Base-by-base conservation (phyloP, 64 coral and sea anemone genomes). In the Exaiptasia diaphana region DNA sequence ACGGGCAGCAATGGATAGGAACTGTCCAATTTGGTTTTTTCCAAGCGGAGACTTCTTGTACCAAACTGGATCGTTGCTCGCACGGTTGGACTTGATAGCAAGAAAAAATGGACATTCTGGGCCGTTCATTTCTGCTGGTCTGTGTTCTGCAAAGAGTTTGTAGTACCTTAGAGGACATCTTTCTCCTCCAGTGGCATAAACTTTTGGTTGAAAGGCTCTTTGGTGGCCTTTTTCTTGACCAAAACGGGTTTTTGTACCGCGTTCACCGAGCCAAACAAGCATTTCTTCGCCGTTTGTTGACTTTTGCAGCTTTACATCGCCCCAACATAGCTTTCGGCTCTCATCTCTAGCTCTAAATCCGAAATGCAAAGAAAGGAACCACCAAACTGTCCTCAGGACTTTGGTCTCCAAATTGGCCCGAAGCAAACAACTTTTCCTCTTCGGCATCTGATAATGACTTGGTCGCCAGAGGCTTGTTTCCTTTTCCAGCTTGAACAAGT, bases 41-140 rank as follows among this genome's bases (percentile, higher is more conserved):
- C 67, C 81, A 24, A 74, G 71, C n/a, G 40, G 82, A 7, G 70
- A 75, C 30, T 62, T 59, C 26, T 49, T 85, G 69, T 85, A 85
- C 82, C 70, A 85, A 41, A 46, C 49, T 67, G 62, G 62, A 54
- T 67, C 62, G 27, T 38, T 67, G 27, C 1, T 38, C 28, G 27
- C 35, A 1, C 62, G 53, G 15, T 55, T 79, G 30, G 58, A 54
- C 18, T 79, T 79, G 7, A 79, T 40, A 14, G 55, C 75, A 7
- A 58, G 50, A 26, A 67, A 71, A 55, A 71, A 85, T 40, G 82
- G 69, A 15, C n/a, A 43, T 6, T 74, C 56, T 24, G 22, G 37
- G 31, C 18, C 53, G 22, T 75, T 75, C 49, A 46, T 44, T 36
- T 85, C 82, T 31, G 1, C 17, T 20, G 82, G 68, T 21, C 68